A percentile compares a stretch with the other conserved stretches of the same genome.
phyloP scores from a whole-genome alignment of 2,888 invertebrate species.

The Apeira syringaria region DNA sequence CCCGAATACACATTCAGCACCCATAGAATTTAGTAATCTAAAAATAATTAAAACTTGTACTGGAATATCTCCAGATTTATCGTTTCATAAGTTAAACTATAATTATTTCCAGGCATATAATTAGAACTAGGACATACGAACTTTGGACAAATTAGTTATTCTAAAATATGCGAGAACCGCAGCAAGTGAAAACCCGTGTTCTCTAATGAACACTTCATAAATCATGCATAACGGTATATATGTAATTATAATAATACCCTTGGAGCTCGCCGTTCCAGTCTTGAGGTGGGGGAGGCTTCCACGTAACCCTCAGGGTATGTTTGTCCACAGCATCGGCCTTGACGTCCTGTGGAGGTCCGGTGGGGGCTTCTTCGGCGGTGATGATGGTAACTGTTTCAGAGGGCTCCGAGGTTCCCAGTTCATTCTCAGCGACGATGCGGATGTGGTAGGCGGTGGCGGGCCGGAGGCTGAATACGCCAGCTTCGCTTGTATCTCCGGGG shows the following conservation, averaged over 20 bases:
- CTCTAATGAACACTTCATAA: no score
- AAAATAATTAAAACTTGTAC: no score
- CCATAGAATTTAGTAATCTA: no score
- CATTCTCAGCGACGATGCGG: slow-evolving; percentile 96
- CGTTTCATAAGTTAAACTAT: no score
- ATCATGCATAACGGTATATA: no score
- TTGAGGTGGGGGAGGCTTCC: slow-evolving; percentile 95
- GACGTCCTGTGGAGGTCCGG: slow-evolving; percentile 92
- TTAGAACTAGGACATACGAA: no score
- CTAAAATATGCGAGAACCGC: no score
- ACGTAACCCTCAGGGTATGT: slow-evolving; percentile 92
- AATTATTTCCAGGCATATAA: no score
- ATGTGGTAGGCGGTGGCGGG: slow-evolving; percentile 97
- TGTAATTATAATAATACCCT: slow-evolving; percentile 53
- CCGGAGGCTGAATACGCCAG: slow-evolving; percentile 93
- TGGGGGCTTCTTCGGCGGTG: slow-evolving; percentile 96
- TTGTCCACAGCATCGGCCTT: slow-evolving; percentile 95
- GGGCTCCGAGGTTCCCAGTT: slow-evolving; percentile 95
- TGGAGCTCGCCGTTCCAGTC: slow-evolving; percentile 96
- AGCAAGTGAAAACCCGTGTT: no score
- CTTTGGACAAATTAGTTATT: no score
- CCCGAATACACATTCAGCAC: no score
- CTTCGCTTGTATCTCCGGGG: slow-evolving; percentile 94
- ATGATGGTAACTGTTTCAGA: slow-evolving; percentile 97
- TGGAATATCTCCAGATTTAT: no score